phyloP scores from a whole-genome alignment of 2,113 vertebrate species.

The Ciconia stormi region DNA sequence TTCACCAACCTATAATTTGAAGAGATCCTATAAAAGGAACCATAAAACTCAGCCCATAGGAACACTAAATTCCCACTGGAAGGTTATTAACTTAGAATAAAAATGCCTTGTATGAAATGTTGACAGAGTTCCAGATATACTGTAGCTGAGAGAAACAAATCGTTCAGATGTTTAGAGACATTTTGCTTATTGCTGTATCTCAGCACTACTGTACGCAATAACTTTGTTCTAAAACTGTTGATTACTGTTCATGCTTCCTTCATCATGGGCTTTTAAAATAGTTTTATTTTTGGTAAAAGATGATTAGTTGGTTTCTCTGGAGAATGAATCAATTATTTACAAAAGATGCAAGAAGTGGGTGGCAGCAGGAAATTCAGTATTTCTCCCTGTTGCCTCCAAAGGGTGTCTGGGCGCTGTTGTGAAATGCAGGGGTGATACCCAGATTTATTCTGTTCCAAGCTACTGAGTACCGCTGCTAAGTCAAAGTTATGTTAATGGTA shows the following conservation, averaged over 20 bases:
- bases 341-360: not conserved
- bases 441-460: not conserved
- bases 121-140: conserved; percentile 28
- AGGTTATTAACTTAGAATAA: conserved; percentile 76
- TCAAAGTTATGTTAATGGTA: not conserved
- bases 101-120: conserved; percentile 65
- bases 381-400: not conserved
- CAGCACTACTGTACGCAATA: not conserved
- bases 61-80: conserved; percentile 68
- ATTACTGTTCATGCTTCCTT: not conserved
- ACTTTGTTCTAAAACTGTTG: not conserved
- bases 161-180: not conserved
- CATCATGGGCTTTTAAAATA: not conserved
- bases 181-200: not conserved
- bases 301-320: not conserved
- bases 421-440: not conserved
- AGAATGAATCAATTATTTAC: not conserved
- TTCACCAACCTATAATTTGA: conserved; percentile 77
- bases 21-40: conserved; percentile 71
- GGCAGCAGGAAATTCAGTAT: not conserved
- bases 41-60: conserved; percentile 71
- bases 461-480: not conserved
- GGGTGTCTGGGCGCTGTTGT: not conserved
- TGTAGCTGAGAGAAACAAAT: not conserved
- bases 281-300: not conserved